A percentile compares a stretch with the other conserved stretches of the same genome.
These are phyloP conservation scores for Peromyscus attwateri DNA, from an alignment of 2,797 vertebrate genomes.

Conservation along the genomic window DNA sequence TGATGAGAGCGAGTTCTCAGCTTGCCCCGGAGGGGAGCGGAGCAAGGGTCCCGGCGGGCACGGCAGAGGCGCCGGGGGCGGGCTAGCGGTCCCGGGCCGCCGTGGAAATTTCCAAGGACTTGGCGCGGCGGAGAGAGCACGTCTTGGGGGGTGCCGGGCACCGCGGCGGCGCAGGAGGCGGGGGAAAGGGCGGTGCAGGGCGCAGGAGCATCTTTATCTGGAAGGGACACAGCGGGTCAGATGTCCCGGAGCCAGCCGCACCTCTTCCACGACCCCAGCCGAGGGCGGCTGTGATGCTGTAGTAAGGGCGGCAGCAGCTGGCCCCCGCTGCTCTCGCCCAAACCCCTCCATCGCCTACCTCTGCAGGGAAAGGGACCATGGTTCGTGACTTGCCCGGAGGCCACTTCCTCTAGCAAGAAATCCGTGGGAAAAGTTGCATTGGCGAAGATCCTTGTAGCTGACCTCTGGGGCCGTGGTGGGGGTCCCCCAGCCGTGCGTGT, in stretches of 20 bases:
- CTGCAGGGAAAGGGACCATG: constrained; percentile 58
- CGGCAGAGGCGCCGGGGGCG: background rate
- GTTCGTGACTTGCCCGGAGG: constrained; percentile 57
- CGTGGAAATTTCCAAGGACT: constrained; percentile 84
- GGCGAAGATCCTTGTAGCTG: constrained; percentile 53
- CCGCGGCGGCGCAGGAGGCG: constrained; percentile 66
- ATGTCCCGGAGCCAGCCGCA: constrained; percentile 17
- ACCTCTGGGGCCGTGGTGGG: constrained; percentile 54
- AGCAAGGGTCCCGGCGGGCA: constrained; percentile 12
- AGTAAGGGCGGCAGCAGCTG: constrained; percentile 46
- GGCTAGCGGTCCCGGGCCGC: constrained; percentile 71
- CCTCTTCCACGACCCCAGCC: constrained; percentile 2
- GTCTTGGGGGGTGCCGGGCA: constrained; percentile 16
- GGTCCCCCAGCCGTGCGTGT: background rate
- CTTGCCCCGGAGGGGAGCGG: constrained; percentile 19
- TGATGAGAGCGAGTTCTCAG: constrained; percentile 76
- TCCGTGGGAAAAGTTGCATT: constrained; percentile 77
- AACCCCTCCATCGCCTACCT: constrained; percentile 28
- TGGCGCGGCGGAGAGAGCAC: constrained; percentile 51
- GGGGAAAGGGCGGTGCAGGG: constrained; percentile 63
- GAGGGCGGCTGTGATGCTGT: constrained; percentile 65
- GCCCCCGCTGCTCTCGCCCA: background rate
- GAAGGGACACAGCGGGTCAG: constrained; percentile 37
- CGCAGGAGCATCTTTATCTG: constrained; percentile 50
- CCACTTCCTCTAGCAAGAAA: constrained; percentile 53